A percentile compares a stretch with the other conserved stretches of the same genome.
Conservation (phyloP, 2,888 invertebrate species). For the Lamproptera curius region DNA sequence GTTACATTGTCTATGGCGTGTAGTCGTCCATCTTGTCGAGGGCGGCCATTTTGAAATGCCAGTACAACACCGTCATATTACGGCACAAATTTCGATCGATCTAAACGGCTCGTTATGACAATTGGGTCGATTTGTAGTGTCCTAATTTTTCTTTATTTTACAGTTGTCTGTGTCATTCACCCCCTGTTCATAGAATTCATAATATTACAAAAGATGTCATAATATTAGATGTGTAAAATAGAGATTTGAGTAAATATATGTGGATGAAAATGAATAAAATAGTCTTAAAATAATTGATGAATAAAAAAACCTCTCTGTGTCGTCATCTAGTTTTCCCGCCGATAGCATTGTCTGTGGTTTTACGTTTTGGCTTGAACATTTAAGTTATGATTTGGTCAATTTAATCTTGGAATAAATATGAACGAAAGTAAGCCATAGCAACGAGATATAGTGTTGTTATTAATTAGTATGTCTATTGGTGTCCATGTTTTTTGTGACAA, state of each 20-base stretch:
- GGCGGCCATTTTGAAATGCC: slow-evolving; percentile 17
- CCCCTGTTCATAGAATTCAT: slow-evolving; percentile 64
- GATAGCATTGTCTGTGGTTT: slow-evolving; percentile 31
- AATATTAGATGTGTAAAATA: slow-evolving; percentile 70
- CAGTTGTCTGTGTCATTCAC: slow-evolving; percentile 50
- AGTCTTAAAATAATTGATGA: slow-evolving; percentile 39
- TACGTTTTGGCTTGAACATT: not conserved
- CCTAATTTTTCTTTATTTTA: slow-evolving; percentile 43
- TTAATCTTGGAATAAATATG: too few relatives aligned
- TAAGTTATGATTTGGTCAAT: too few relatives aligned
- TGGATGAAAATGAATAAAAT: slow-evolving; percentile 36
- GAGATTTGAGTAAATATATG: slow-evolving; percentile 49
- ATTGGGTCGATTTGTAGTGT: slow-evolving; percentile 45
- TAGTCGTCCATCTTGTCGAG: slow-evolving; percentile 20
- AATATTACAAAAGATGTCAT: slow-evolving; percentile 71
- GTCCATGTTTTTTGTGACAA: too few relatives aligned
- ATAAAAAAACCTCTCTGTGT: slow-evolving; percentile 38
- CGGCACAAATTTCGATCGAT: slow-evolving; percentile 44
- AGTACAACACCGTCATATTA: slow-evolving; percentile 3
- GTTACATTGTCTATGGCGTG: slow-evolving; percentile 21
- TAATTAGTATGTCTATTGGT: too few relatives aligned
- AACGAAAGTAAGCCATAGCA: too few relatives aligned
- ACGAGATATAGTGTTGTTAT: too few relatives aligned
- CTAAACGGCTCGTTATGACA: slow-evolving; percentile 35
- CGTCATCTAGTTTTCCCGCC: slow-evolving; percentile 36